phyloP scores from a whole-genome alignment of 92 coral and sea anemone genomes.

The Muricea muricata region DNA sequence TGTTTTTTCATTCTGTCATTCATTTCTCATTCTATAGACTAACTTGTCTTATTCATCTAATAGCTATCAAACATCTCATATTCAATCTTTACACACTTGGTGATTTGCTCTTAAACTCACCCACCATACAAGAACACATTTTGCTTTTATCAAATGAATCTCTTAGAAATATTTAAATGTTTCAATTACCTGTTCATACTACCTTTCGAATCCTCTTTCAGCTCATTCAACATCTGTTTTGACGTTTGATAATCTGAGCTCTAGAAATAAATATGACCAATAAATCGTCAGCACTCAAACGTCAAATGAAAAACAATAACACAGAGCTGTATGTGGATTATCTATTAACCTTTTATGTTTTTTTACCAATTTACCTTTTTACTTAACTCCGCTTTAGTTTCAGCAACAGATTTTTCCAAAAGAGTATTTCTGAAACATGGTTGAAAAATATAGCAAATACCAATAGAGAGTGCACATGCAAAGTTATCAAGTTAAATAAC shows the following conservation, averaged over 20 bases:
- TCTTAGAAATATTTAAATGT: neutral
- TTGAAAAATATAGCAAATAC: neutral
- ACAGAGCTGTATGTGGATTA: too few relatives aligned
- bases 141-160: neutral
- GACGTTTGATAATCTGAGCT: conserved; percentile 23
- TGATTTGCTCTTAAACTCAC: too few relatives aligned
- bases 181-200: neutral
- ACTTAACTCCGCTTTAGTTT: conserved; percentile 1
- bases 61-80: too few relatives aligned
- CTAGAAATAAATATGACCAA: conserved; percentile 11
- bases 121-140: neutral
- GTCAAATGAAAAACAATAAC: too few relatives aligned
- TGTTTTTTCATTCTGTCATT: too few relatives aligned
- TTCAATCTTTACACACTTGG: too few relatives aligned
- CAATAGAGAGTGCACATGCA: too few relatives aligned
- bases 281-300: neutral
- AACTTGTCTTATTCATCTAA: too few relatives aligned
- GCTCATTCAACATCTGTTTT: neutral
- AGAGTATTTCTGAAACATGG: conserved; percentile 8
- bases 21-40: too few relatives aligned
- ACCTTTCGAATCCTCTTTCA: neutral
- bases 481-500: too few relatives aligned
- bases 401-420: neutral
- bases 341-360: too few relatives aligned
- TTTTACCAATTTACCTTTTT: conserved; percentile 9